Conservation (phyloP, 1,140 invertebrate species). For the Drosophila athabasca region DNA sequence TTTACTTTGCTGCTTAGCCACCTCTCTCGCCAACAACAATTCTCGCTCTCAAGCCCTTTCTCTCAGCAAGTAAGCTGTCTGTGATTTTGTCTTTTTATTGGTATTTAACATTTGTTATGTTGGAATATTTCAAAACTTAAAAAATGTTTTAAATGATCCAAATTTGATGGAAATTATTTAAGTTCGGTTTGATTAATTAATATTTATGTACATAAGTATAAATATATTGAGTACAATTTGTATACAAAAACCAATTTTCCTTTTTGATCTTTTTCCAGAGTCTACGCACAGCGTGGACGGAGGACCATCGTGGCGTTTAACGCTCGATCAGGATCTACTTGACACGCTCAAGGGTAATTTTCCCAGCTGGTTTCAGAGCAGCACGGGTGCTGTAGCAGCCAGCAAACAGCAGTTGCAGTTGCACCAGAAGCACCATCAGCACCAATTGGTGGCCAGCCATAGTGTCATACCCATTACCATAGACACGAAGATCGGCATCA, state of each 20-base stretch:
- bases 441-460: slow-evolving; percentile 57
- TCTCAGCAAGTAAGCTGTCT: too few species aligned
- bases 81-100: too few species aligned
- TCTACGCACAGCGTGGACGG: slow-evolving; percentile 91
- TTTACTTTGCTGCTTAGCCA: neutral
- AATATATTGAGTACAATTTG: neutral
- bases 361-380: slow-evolving; percentile 93
- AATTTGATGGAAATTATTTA: too few species aligned
- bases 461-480: slow-evolving; percentile 75
- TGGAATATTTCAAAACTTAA: too few species aligned
- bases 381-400: slow-evolving; percentile 34
- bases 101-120: too few species aligned
- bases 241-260: neutral
- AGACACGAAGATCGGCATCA: slow-evolving; percentile 59
- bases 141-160: too few species aligned
- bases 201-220: neutral
- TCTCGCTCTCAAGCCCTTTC: too few species aligned
- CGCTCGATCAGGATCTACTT: slow-evolving; percentile 94
- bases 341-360: slow-evolving; percentile 95
- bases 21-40: too few species aligned
- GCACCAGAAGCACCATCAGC: slow-evolving; percentile 65
- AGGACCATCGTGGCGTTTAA: slow-evolving; percentile 93
- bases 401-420: slow-evolving; percentile 63
- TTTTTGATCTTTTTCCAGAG: slow-evolving; percentile 86
- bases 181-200: too few species aligned